These are phyloP conservation scores for Nephrotoma appendiculata DNA, from an alignment of 2,888 invertebrate species.

Conservation along the genomic window DNA sequence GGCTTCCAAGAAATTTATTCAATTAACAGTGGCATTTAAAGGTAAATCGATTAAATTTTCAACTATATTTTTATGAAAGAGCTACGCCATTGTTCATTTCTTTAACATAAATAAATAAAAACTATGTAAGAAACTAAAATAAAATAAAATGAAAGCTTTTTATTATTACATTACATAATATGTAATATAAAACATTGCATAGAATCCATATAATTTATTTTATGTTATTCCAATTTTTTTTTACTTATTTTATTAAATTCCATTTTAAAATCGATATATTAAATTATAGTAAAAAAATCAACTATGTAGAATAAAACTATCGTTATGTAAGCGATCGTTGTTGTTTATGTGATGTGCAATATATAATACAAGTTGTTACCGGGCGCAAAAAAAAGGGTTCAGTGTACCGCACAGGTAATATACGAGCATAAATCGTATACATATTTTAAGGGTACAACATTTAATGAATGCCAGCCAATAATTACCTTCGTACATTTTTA, in stretches of 20 bases:
- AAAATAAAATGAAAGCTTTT: not conserved
- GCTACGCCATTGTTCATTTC: not conserved
- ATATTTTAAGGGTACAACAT: not conserved
- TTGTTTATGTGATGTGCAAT: not conserved
- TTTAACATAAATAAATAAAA: not conserved
- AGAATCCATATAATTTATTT: not conserved
- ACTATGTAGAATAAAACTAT: not conserved
- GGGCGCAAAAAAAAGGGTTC: not conserved
- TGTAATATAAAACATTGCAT: not conserved
- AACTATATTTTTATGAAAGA: no score
- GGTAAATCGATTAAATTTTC: not conserved
- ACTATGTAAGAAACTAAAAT: not conserved
- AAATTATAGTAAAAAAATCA: not conserved
- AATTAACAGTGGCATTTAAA: not conserved
- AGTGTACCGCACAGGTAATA: not conserved
- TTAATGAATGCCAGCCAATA: not conserved
- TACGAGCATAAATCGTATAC: not conserved
- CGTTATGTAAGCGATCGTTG: not conserved
- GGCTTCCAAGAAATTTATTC: not conserved
- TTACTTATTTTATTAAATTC: not conserved
- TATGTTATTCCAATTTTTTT: not conserved
- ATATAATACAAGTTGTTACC: not conserved
- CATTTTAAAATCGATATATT: not conserved
- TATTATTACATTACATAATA: not conserved
- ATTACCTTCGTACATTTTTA: not conserved